Evolutionary conservation across 1,140 invertebrate genomes (phyloP), one percentile per base, ranked within the genome.

Genomic region (Pemphigus obesinymphae): DNA sequence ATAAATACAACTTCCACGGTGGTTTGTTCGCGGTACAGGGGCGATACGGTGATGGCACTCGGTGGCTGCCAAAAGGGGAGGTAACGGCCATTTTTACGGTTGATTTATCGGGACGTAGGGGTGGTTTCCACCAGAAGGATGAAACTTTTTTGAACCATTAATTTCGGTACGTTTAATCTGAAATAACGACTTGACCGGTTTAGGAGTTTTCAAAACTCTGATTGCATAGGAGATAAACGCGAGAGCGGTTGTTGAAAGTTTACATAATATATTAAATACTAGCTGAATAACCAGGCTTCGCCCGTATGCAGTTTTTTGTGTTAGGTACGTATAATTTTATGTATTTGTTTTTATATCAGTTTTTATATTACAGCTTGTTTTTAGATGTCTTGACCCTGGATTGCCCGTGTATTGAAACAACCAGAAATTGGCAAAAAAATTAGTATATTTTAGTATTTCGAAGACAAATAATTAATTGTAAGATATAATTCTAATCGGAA

Each of bases 101-200:
- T 78, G 75, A 78, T 78, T 78, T 78, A 78, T 78, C 75, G 75
- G 8, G 37, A 26, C n/a, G 68, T 15, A 43, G n/a, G 68, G 40
- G 37, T 26, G 66, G 66, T 70, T 43, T 26, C 37, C 26, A 78
- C 75, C 23, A 26, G 75, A 58, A 13, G 50, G 50, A 53, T 37
- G 40, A 58, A 78, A 78, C 75, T 78, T 78, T 78, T 78, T 78
- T 58, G 48, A 78, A 78, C 75, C 75, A 78, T 78, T 78, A 55
- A 78, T 78, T 78, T 78, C 37, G n/a, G 31, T 58, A 23, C 10
- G 50, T 58, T 78, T 78, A 78, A 78, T 78, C 34, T 23, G 50
- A 55, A 78, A 78, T 58, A 78, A 78, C 26, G 75, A 78, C 48
- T 78, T 58, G 75, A 78, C 75, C 75, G 15, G 50, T 78, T 53